Evolutionary conservation across 2,888 invertebrate species (phyloP).

Genomic region (Hetaerina titia): DNA sequence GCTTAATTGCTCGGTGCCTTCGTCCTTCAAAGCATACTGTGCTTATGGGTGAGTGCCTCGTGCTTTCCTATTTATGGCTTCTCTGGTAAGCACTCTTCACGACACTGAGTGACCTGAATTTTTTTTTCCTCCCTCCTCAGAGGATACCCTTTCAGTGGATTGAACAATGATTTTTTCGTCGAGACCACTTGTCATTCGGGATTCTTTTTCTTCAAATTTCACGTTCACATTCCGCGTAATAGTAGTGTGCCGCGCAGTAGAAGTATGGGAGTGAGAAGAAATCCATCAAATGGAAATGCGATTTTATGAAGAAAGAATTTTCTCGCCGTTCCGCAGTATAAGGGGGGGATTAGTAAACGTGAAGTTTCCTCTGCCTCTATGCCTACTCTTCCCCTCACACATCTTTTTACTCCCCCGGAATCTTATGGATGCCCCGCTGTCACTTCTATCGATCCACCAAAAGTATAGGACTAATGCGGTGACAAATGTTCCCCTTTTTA

Average conservation of each 20-base stretch:
- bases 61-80: no score
- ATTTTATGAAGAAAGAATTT: neutral
- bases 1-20: no score
- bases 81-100: no score
- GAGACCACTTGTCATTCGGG: neutral
- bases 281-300: neutral
- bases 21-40: no score
- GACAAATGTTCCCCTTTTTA: no score
- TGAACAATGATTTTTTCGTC: neutral
- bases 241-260: neutral
- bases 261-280: neutral
- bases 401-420: neutral
- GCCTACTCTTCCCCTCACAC: neutral
- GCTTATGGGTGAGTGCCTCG: no score
- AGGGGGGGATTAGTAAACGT: conserved; percentile 43
- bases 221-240: neutral
- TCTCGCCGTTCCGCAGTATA: neutral
- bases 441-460: neutral
- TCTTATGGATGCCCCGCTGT: neutral
- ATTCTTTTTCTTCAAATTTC: neutral
- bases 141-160: neutral
- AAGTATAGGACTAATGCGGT: neutral
- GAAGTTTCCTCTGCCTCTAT: neutral
- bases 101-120: no score
- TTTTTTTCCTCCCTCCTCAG: no score